phyloP scores from a whole-genome alignment of 2,888 invertebrate genomes.

The Pyrgus malvae region DNA sequence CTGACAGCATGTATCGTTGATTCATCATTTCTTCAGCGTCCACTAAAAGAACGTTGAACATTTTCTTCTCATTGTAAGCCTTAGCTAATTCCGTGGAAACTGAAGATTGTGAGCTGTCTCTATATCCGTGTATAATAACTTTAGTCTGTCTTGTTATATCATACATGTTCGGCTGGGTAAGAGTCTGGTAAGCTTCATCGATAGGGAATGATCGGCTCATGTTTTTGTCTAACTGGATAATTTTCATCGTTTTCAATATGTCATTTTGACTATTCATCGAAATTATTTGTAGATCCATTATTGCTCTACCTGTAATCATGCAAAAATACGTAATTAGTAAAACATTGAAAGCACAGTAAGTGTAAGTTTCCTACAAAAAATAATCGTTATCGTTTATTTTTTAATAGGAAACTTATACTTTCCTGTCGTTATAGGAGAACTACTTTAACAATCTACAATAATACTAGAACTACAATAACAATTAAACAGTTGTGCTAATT shows the following conservation, averaged over 20 bases:
- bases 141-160: slow-evolving; percentile 74
- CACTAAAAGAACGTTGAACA: slow-evolving; percentile 71
- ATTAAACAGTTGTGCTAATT: too few relatives aligned
- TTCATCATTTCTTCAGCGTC: slow-evolving; percentile 72
- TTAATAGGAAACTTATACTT: too few relatives aligned
- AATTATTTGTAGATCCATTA: slow-evolving; percentile 66
- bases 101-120: slow-evolving; percentile 67
- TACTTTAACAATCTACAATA: too few relatives aligned
- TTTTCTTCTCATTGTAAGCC: slow-evolving; percentile 68
- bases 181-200: slow-evolving; percentile 58
- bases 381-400: too few relatives aligned
- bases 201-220: slow-evolving; percentile 56
- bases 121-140: slow-evolving; percentile 73
- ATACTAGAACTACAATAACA: too few relatives aligned
- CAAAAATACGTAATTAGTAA: slow-evolving; percentile 27
- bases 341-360: too few relatives aligned
- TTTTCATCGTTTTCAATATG: slow-evolving; percentile 65
- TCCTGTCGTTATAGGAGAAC: too few relatives aligned
- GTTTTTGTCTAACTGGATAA: slow-evolving; percentile 56
- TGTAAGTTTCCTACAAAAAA: too few relatives aligned
- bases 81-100: slow-evolving; percentile 66
- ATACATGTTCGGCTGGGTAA: slow-evolving; percentile 58
- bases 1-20: slow-evolving; percentile 68
- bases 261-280: slow-evolving; percentile 55
- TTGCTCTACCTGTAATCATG: slow-evolving; percentile 65